Percentiles rank a stretch among this genome's conserved stretches.
phyloP scores from a whole-genome alignment of 2,113 vertebrate genomes.

The Oncorhynchus gorbuscha region DNA sequence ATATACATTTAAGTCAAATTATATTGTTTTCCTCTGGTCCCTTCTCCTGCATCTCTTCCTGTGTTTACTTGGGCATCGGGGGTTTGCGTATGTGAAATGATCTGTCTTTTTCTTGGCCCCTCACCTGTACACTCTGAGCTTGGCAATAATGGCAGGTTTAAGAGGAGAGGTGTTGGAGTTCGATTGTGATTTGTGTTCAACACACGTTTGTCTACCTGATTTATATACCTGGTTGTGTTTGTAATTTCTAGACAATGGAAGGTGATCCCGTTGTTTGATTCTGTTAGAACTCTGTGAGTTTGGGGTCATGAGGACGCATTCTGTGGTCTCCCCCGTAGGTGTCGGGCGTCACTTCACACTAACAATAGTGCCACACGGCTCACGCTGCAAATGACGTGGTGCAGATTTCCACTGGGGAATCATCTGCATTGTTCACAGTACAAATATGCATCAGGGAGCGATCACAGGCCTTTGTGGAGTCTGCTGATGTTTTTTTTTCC shows the following conservation, averaged over 20 bases:
- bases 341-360: background rate
- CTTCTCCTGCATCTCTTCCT: background rate
- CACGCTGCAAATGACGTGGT: background rate
- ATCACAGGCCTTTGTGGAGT: slow-evolving; percentile 8
- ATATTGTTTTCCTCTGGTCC: background rate
- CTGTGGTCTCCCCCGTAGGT: background rate
- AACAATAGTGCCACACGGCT: background rate
- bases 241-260: slow-evolving; percentile 2
- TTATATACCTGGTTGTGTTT: slow-evolving; percentile 13
- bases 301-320: background rate
- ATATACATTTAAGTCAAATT: background rate
- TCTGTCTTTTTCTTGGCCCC: background rate
- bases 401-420: background rate
- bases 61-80: background rate
- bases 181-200: background rate
- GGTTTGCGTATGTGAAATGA: background rate
- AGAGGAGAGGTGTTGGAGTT: background rate
- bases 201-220: background rate
- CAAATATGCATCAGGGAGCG: background rate
- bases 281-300: background rate
- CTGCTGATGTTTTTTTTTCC: slow-evolving; percentile 17
- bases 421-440: slow-evolving; percentile 11
- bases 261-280: background rate
- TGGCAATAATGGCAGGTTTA: background rate
- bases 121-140: background rate